Percentiles rank a stretch among this genome's conserved stretches.
Conservation (phyloP, 2,113 vertebrate species). For the Anolis carolinensis region DNA sequence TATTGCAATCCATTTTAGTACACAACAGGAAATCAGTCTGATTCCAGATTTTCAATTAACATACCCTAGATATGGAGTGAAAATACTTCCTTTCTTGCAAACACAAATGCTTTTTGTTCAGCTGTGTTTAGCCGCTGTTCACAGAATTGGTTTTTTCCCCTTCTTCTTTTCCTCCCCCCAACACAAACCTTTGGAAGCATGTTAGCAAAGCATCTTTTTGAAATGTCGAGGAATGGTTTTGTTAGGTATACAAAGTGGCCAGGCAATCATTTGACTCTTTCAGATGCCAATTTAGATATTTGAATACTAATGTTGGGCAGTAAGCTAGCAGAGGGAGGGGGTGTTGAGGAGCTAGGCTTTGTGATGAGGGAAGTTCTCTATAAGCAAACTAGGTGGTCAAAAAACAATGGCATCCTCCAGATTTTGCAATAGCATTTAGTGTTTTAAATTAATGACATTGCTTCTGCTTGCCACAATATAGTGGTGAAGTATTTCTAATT, state of each 20-base stretch:
- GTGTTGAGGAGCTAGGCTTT: slow-evolving; percentile 59
- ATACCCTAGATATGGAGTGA: slow-evolving; percentile 65
- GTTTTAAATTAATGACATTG: slow-evolving; percentile 33
- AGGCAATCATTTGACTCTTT: slow-evolving; percentile 44
- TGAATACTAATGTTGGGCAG: slow-evolving; percentile 49
- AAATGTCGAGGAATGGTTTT: slow-evolving; percentile 60
- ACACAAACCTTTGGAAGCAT: slow-evolving; percentile 54
- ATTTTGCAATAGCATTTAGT: slow-evolving; percentile 62
- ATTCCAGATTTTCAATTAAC: slow-evolving; percentile 76
- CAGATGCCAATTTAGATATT: slow-evolving; percentile 59
- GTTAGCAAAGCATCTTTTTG: slow-evolving; percentile 58
- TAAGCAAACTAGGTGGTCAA: slow-evolving; percentile 59
- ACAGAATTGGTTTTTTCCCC: slow-evolving; percentile 61
- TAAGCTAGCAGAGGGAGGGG: neutral
- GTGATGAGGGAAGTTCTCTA: slow-evolving; percentile 55
- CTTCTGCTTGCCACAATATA: slow-evolving; percentile 61
- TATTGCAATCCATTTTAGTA: slow-evolving; percentile 68
- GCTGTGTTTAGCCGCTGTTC: slow-evolving; percentile 55
- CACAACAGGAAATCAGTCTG: slow-evolving; percentile 66
- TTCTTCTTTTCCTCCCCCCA: too few species aligned
- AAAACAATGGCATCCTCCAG: slow-evolving; percentile 48
- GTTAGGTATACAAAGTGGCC: slow-evolving; percentile 58
- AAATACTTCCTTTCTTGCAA: slow-evolving; percentile 63
- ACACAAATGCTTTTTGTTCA: slow-evolving; percentile 65
- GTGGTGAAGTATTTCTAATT: slow-evolving; percentile 53